Conservation (phyloP, 1,140 invertebrate species). For the Sycophaga agraensis region DNA sequence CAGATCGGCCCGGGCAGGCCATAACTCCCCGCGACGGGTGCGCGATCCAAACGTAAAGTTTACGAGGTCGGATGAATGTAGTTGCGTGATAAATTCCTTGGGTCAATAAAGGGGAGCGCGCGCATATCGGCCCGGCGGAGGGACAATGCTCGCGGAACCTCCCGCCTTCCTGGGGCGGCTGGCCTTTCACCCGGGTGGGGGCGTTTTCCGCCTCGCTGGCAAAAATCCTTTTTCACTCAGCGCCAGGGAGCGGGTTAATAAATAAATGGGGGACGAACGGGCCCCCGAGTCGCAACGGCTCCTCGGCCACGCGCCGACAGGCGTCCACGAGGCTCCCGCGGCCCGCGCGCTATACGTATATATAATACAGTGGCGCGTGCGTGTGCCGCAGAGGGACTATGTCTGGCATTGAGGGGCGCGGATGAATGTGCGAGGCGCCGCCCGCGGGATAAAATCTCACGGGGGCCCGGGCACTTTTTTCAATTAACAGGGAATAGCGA, state of each 20-base stretch:
- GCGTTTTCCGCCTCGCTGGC: not conserved
- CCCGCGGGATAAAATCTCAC: too few species aligned
- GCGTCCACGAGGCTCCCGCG: not conserved
- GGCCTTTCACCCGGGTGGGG: not conserved
- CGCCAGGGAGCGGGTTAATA: not conserved
- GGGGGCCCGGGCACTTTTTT: too few species aligned
- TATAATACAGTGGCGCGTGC: too few species aligned
- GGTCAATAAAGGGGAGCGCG: conserved; percentile 25
- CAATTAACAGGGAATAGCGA: too few species aligned
- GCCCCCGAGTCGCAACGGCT: too few species aligned
- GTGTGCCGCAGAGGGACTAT: not conserved
- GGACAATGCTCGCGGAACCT: conserved; percentile 3
- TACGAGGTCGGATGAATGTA: conserved; percentile 36
- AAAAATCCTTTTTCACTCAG: conserved; percentile 20
- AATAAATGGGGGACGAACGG: conserved; percentile 3
- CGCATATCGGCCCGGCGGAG: conserved; percentile 2
- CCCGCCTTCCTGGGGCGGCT: not conserved
- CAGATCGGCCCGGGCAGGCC: conserved; percentile 2
- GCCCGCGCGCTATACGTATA: too few species aligned
- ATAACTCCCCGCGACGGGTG: conserved; percentile 28
- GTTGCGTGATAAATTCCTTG: conserved; percentile 36
- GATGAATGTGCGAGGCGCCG: too few species aligned
- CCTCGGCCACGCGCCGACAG: not conserved
- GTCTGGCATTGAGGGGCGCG: too few species aligned
- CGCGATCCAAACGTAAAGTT: conserved; percentile 38